Evolutionary conservation across 1,140 invertebrate genomes (phyloP).

Genomic region (Cotesia typhae): DNA sequence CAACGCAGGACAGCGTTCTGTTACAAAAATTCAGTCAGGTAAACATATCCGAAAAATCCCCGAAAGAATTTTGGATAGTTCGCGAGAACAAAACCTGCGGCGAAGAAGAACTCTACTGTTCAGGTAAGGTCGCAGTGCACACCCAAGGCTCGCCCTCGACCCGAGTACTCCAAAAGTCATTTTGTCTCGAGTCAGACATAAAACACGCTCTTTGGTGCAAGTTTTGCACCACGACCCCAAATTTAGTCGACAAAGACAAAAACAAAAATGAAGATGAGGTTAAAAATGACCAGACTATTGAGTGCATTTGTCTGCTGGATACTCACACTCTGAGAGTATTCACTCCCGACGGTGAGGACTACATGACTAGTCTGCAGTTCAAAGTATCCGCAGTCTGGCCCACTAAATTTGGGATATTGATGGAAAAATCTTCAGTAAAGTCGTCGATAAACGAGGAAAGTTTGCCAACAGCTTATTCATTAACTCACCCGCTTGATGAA

Average conservation of each 20-base stretch:
- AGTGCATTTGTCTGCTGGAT: conserved; percentile 80
- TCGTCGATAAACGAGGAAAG: conserved; percentile 46
- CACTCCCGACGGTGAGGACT: conserved; percentile 83
- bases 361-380: conserved; percentile 83
- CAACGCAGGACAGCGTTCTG: conserved; percentile 68
- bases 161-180: conserved; percentile 69
- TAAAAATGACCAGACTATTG: conserved; percentile 50
- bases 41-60: conserved; percentile 72
- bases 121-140: conserved; percentile 85
- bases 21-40: conserved; percentile 78
- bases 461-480: conserved; percentile 71
- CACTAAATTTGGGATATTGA: conserved; percentile 79
- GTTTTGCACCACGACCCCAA: conserved; percentile 71
- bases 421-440: conserved; percentile 70
- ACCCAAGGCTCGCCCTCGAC: conserved; percentile 68
- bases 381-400: conserved; percentile 76
- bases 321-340: conserved; percentile 81
- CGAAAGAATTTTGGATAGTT: conserved; percentile 76
- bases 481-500: conserved; percentile 89
- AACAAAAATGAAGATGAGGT: conserved; percentile 50
- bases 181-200: conserved; percentile 82
- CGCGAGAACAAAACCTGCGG: conserved; percentile 63
- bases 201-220: conserved; percentile 84
- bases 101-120: conserved; percentile 92
- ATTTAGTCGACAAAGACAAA: conserved; percentile 59